Base-by-base conservation (phyloP, 2,113 vertebrate species). In the Equus quagga region DNA sequence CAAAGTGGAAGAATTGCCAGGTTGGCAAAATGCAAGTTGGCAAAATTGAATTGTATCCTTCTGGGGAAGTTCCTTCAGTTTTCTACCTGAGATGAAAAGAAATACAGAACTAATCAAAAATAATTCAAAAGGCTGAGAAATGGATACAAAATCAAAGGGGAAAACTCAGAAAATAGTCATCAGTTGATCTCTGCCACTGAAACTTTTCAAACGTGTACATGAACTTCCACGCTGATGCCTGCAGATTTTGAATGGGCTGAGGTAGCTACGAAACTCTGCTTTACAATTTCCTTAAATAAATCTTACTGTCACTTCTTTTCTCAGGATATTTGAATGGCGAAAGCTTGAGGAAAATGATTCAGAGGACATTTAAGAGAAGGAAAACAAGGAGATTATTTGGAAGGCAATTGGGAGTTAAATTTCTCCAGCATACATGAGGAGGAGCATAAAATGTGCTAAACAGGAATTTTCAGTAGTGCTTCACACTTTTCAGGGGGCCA, bases 11-110 rank as follows among this genome's bases (percentile, higher is more conserved):
- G 15, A 95, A 91, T 67, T 90, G 87, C 75, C 73, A 72, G 89
- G 62, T 70, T 69, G 95, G 94, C 78, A 80, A 89, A 97, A 97
- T 87, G 89, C 80, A 97, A 93, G 98, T 97, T 80, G 79, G 95
- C 31, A 79, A 95, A 97, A 96, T 15, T 80, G 49, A 98, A 96
- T 26, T 0, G 8, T 62, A 89, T 73, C 62, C 24, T 96, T 97
- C 91, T 91, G 86, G 87, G 26, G 54, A 95, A 49, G 89, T 76
- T 93, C 80, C 67, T 92, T 91, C 56, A 82, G 72, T 95, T 95
- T 98, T 81, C 94, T 19, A 6, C 72, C 85, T 62, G 89, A 97
- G 96, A 94, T 58, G n/a, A 97, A 96, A 98, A 78, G 67, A 1
- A 5, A 73, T 64, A 87, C 49, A 88, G 62, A 90, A 78, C 56